A percentile compares a stretch with the other conserved stretches of the same genome.
Evolutionary conservation across 2,797 vertebrate genomes (phyloP).

Genomic region (Onychomys arenicola): DNA sequence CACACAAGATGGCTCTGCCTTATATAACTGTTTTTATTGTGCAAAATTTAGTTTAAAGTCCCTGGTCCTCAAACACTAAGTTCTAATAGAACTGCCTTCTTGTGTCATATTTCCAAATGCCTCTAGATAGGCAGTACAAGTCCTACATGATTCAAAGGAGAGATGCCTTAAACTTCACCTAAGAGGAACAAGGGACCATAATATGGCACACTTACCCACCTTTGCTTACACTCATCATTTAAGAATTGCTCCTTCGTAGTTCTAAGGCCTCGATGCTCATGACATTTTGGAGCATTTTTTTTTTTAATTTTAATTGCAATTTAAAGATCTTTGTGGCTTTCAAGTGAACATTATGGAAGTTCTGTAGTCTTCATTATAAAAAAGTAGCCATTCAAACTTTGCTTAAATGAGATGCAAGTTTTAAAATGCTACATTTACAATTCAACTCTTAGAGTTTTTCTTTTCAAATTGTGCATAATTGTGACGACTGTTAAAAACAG

Average conservation of each 20-base stretch:
- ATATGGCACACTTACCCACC: background rate
- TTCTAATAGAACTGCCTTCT: background rate
- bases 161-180: background rate
- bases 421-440: background rate
- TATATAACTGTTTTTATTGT: background rate
- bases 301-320: slow-evolving; percentile 21
- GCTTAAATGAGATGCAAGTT: background rate
- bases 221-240: background rate
- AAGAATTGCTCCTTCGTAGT: background rate
- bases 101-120: background rate
- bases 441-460: background rate
- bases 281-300: background rate
- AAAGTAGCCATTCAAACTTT: slow-evolving; percentile 11
- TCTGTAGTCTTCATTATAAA: background rate
- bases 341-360: background rate
- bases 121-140: background rate
- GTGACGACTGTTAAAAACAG: background rate
- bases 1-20: background rate
- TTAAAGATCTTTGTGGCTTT: slow-evolving; percentile 19
- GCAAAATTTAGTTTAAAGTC: background rate
- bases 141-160: background rate
- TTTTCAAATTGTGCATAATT: background rate
- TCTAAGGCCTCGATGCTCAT: slow-evolving; percentile 14
- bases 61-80: background rate
- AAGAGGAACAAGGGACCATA: background rate